Conservation (phyloP, 1,140 invertebrate species). For the Calliphora vicina region DNA sequence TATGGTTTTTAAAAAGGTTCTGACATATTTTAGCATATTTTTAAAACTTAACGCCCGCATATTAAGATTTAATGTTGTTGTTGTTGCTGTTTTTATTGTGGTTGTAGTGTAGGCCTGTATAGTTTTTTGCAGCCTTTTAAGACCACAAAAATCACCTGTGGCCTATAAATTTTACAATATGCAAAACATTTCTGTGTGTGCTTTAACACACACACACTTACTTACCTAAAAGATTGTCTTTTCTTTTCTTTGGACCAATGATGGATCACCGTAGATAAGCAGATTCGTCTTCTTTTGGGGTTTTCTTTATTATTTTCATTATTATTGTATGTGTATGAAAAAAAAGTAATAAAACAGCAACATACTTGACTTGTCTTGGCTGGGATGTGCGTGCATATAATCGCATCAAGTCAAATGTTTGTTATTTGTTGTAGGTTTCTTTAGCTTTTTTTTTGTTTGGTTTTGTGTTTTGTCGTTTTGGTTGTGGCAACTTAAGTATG, state of each 20-base stretch:
- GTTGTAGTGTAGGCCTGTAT: not conserved
- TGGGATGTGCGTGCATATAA: conserved; percentile 31
- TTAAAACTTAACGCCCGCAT: conserved; percentile 30
- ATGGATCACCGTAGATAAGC: conserved; percentile 34
- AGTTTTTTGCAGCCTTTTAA: too few relatives aligned
- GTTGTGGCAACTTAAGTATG: conserved; percentile 34
- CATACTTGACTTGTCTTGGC: conserved; percentile 5
- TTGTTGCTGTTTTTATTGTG: not conserved
- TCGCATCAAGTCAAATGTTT: conserved; percentile 30
- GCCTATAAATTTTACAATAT: conserved; percentile 32
- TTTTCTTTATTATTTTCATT: conserved; percentile 15
- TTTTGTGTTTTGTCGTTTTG: not conserved
- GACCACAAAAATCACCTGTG: conserved; percentile 22
- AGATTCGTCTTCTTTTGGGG: conserved; percentile 24
- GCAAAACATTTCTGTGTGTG: not conserved
- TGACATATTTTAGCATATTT: conserved; percentile 34
- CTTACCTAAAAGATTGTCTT: not conserved
- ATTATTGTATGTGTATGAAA: not conserved
- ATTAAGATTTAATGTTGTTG: conserved; percentile 13
- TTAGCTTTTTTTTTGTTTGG: not conserved
- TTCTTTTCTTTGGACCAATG: conserved; percentile 15
- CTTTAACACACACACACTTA: not conserved
- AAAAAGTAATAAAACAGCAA: not conserved
- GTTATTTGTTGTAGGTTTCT: not conserved
- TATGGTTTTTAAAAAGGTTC: conserved; percentile 32